Evolutionary conservation across 2,797 vertebrate genomes (phyloP).

Genomic region (Dicrostonyx torquatus): DNA sequence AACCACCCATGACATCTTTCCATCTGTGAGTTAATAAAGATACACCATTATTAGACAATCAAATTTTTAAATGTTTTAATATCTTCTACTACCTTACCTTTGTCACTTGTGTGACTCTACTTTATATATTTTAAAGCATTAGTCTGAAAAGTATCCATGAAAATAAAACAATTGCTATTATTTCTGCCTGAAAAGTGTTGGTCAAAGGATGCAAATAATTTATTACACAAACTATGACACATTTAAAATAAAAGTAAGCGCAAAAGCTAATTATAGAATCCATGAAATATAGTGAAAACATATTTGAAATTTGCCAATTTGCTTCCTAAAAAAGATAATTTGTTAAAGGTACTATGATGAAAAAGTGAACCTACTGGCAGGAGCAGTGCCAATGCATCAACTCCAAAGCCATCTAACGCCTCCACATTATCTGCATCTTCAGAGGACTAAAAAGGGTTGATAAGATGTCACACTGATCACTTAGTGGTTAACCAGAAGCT

Average conservation of each 20-base stretch:
- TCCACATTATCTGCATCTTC: background rate
- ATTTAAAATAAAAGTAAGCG: background rate
- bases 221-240: background rate
- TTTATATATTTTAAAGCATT: background rate
- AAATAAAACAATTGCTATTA: background rate
- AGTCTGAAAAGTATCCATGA: background rate
- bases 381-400: background rate
- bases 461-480: background rate
- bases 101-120: background rate
- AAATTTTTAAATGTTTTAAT: background rate
- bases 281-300: background rate
- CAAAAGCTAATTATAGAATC: background rate
- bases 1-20: background rate
- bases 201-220: background rate
- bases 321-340: background rate
- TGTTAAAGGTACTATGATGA: background rate
- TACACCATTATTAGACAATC: background rate
- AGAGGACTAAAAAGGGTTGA: background rate
- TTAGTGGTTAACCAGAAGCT: background rate
- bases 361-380: background rate
- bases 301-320: background rate
- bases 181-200: background rate
- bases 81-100: background rate
- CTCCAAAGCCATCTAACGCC: fast-evolving
- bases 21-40: background rate